These are phyloP conservation scores for Hephaestus fuliginosus DNA, from an alignment of 2,797 vertebrate species.

Conservation along the genomic window DNA sequence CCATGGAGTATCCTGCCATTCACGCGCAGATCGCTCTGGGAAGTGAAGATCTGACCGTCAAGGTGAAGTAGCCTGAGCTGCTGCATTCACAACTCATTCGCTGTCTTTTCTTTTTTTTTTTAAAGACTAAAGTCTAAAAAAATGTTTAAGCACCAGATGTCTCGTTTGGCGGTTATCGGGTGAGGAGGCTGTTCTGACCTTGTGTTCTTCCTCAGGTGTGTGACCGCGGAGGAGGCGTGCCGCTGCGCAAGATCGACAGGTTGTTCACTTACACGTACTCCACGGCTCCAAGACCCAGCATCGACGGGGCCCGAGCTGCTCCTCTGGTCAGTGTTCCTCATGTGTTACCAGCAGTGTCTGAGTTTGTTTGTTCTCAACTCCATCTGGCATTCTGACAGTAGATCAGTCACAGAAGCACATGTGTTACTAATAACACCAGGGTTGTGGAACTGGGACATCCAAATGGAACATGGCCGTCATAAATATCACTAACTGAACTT, in stretches of 20 bases:
- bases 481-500: too few species aligned
- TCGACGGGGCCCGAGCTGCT: constrained; percentile 89
- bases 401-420: too few species aligned
- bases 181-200: background rate
- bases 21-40: constrained; percentile 91
- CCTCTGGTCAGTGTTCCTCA: constrained; percentile 89
- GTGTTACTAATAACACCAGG: too few species aligned
- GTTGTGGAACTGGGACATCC: too few species aligned
- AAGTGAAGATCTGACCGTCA: constrained; percentile 95
- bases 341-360: background rate
- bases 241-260: constrained; percentile 96
- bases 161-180: too few species aligned
- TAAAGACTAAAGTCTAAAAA: too few species aligned
- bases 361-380: background rate
- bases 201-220: constrained; percentile 87
- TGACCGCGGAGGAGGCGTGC: constrained; percentile 96
- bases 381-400: background rate
- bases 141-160: too few species aligned
- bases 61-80: constrained; percentile 82
- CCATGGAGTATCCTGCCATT: constrained; percentile 90
- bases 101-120: background rate
- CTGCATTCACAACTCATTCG: background rate
- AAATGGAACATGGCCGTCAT: too few species aligned
- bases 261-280: constrained; percentile 99
- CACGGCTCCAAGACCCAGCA: constrained; percentile 93